phyloP scores from a whole-genome alignment of 2,888 invertebrate genomes.

The Drosophila anomalipes region DNA sequence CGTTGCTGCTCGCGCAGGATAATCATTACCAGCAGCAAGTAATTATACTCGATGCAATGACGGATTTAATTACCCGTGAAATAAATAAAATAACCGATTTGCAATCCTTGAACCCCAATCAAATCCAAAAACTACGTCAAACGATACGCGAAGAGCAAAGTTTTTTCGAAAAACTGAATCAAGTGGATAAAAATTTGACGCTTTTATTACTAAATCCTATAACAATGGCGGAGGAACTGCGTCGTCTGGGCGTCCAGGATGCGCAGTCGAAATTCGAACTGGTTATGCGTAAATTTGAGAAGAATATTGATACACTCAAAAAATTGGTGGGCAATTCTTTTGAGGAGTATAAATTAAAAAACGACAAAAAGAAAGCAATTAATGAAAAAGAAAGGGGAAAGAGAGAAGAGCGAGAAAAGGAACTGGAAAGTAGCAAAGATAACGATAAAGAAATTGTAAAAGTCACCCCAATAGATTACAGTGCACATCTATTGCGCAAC shows the following conservation, averaged over 20 bases:
- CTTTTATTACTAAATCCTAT: conserved; percentile 83
- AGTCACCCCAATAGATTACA: conserved; percentile 53
- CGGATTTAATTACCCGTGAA: conserved; percentile 73
- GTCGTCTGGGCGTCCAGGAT: conserved; percentile 35
- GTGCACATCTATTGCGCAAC: conserved; percentile 80
- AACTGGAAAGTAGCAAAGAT: not conserved
- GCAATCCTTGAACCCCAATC: conserved; percentile 64
- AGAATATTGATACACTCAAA: conserved; percentile 84
- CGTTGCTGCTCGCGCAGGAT: conserved; percentile 26
- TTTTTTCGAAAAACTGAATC: conserved; percentile 84
- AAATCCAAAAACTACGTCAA: conserved; percentile 76
- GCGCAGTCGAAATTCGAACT: conserved; percentile 62
- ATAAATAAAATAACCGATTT: conserved; percentile 83
- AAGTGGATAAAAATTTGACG: conserved; percentile 83
- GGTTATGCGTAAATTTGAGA: conserved; percentile 82
- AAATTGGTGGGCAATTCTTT: conserved; percentile 83
- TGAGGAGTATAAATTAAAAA: conserved; percentile 56
- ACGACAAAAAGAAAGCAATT: not conserved
- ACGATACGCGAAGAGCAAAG: conserved; percentile 75
- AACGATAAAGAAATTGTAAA: not conserved
- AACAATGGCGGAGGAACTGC: conserved; percentile 73
- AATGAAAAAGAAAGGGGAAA: not conserved
- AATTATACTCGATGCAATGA: conserved; percentile 61
- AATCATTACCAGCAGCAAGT: conserved; percentile 28
- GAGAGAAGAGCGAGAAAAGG: not conserved